phyloP scores from a whole-genome alignment of 2,888 invertebrate genomes.

The Pandemis corylana region DNA sequence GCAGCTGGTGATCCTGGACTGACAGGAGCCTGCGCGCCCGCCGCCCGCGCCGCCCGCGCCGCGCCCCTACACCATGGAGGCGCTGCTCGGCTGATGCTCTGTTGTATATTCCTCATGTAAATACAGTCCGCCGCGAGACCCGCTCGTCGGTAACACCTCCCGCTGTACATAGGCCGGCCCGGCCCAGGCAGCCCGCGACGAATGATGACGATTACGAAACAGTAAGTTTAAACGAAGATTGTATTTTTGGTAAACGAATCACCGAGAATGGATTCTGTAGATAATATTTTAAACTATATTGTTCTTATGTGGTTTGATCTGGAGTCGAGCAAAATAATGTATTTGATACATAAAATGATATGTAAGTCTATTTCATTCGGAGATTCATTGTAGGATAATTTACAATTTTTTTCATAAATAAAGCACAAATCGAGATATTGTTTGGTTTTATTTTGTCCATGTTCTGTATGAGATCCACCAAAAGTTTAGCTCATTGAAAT shows the following conservation, averaged over 20 bases:
- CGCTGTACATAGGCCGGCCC: slow-evolving; percentile 42
- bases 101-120: slow-evolving; percentile 73
- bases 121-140: slow-evolving; percentile 53
- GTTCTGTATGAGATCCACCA: not conserved
- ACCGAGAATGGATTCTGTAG: slow-evolving; percentile 84
- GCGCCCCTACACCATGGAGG: slow-evolving; percentile 88
- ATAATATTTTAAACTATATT: slow-evolving; percentile 84
- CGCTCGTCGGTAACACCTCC: slow-evolving; percentile 44
- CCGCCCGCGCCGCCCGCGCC: slow-evolving; percentile 61
- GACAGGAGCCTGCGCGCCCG: slow-evolving; percentile 83
- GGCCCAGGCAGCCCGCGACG: slow-evolving; percentile 45
- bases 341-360: slow-evolving; percentile 85
- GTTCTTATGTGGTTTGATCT: slow-evolving; percentile 84
- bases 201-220: slow-evolving; percentile 45
- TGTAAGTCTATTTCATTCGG: slow-evolving; percentile 86
- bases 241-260: slow-evolving; percentile 84
- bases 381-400: slow-evolving; percentile 87
- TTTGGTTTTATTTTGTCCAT: slow-evolving; percentile 68
- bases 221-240: slow-evolving; percentile 68
- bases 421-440: slow-evolving; percentile 85
- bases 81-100: slow-evolving; percentile 83
- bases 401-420: slow-evolving; percentile 89
- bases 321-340: slow-evolving; percentile 83
- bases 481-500: not conserved
- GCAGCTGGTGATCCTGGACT: slow-evolving; percentile 91